Base-by-base conservation (phyloP, 2,797 vertebrate genomes). In the Triplophysa bombifrons region DNA sequence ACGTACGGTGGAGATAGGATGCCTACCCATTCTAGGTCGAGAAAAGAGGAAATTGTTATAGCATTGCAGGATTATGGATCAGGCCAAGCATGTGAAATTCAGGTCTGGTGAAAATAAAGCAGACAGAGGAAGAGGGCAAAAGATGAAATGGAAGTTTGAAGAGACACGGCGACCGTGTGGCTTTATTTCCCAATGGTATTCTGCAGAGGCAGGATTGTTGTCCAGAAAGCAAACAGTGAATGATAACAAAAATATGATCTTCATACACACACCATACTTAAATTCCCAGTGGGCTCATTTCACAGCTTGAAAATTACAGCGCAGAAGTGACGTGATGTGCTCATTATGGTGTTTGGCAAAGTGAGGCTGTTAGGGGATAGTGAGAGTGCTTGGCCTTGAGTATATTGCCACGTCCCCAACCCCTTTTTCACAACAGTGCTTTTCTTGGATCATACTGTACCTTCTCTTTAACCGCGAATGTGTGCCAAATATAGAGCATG, bases 21-120 rank as follows among this genome's bases (percentile, higher is more conserved):
- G 78, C 58, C 78, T 83, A 61, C 76, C 75, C 67, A 84, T 87
- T 88, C 79, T 88, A 84, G 84, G 85, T 88, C 83, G 84, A 81
- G 76, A 68, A 85, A 86, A 84, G 79, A 82, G 83, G 83, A 88
- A 85, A 84, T 83, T 83, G 81, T 81, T 80, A 69, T 81, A 74
- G 76, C 67, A 81, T 76, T 77, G 80, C 58, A 72, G 76, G 76
- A 84, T 85, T 84, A 81, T 34, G 65, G 84, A 84, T 83, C 80
- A 85, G 74, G 76, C 79, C 77, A 76, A 81, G 80, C 77, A 81
- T 86, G 68, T 66, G 63, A 68, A 85, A 84, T 50, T 80, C 55
- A 46, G 51, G 72, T 70, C 56, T 71, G 73, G 80, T 80, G 68
- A 78, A 75, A 72, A 81, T 72, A 81, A 75, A 86, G 74, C 80